Base-by-base conservation (phyloP, 2,888 invertebrate genomes). In the Mamestra brassicae region DNA sequence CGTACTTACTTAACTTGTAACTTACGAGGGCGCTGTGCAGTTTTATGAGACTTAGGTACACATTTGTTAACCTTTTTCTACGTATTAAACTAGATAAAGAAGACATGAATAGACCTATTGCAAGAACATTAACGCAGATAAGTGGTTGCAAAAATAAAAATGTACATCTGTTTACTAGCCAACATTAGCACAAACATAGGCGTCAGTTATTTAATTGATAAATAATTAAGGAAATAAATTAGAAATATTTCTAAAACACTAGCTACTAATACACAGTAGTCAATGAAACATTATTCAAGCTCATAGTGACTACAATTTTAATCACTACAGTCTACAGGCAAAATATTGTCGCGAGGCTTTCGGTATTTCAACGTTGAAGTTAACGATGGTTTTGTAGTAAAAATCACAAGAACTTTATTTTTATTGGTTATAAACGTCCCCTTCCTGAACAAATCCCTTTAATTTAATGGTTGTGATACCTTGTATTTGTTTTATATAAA, bases 261-360 rank as follows among this genome's bases (percentile, higher is more conserved):
- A 26, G 26, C 26, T n/a, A 42, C 17, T 2, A 7, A 26, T 57
- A 50, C 17, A 5, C 17, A 45, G 13, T 26, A 76, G 55, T 26
- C n/a, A 50, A 13, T 26, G 36, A n/a, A 55, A 65, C 17, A 54
- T 54, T 47, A 55, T 45, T 68, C 47, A n/a, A 55, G 76, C 50
- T 52, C 17, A 61, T 11, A 36, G 55, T 36, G 61, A 61, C 38
- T 60, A 55, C 54, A 64, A 42, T 42, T 65, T 65, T 17, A 61
- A 61, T 60, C 50, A 26, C 50, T 36, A 17, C n/a, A n/a, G 38
- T 60, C 17, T 60, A 17, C 11, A 1, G 36, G 42, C 26, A 42
- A 71, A 64, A 71, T 55, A 71, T 62, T 68, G 50, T 68, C 36
- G 69, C 69, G 6, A 38, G 69, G 57, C 50, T 76, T 68, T 76